phyloP scores from a whole-genome alignment of 2,888 invertebrate species.

The Parnassius apollo region DNA sequence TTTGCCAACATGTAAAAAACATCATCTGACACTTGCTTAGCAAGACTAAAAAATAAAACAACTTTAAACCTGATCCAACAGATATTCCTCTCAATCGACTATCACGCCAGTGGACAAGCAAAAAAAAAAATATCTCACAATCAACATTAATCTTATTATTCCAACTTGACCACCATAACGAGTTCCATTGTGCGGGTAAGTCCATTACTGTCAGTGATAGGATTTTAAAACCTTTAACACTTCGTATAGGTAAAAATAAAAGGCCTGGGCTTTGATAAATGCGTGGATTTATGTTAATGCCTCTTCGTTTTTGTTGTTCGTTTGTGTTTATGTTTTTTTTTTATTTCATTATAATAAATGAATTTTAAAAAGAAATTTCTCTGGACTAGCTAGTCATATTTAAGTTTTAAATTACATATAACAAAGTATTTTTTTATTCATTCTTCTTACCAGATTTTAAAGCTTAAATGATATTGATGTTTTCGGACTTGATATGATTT shows the following conservation, averaged over 20 bases:
- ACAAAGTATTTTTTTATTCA: no score
- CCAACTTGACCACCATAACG: slow-evolving; percentile 23
- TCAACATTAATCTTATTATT: slow-evolving; percentile 25
- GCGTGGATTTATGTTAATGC: slow-evolving; percentile 7
- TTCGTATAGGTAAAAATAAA: slow-evolving; percentile 13
- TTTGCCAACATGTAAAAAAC: no score
- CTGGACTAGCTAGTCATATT: no score
- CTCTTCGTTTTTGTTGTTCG: not conserved
- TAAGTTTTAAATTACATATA: no score
- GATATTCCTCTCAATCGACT: slow-evolving; percentile 6
- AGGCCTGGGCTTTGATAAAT: slow-evolving; percentile 17
- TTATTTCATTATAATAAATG: not conserved
- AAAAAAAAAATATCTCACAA: slow-evolving; percentile 16
- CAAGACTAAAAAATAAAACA: slow-evolving; percentile 7
- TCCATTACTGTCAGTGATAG: slow-evolving; percentile 24
- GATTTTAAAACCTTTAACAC: slow-evolving; percentile 17
- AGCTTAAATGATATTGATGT: no score
- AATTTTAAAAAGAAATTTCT: not conserved
- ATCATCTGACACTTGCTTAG: no score
- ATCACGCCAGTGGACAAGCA: slow-evolving; percentile 14
- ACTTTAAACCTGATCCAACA: slow-evolving; percentile 8
- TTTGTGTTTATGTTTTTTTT: not conserved
- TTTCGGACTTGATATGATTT: no score
- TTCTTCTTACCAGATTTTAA: no score
- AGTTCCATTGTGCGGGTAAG: slow-evolving; percentile 23